Percentiles rank a stretch among this genome's conserved stretches.
These are phyloP conservation scores for Periophthalmus modestus DNA, from an alignment of 2,113 vertebrate species.

Conservation along the genomic window DNA sequence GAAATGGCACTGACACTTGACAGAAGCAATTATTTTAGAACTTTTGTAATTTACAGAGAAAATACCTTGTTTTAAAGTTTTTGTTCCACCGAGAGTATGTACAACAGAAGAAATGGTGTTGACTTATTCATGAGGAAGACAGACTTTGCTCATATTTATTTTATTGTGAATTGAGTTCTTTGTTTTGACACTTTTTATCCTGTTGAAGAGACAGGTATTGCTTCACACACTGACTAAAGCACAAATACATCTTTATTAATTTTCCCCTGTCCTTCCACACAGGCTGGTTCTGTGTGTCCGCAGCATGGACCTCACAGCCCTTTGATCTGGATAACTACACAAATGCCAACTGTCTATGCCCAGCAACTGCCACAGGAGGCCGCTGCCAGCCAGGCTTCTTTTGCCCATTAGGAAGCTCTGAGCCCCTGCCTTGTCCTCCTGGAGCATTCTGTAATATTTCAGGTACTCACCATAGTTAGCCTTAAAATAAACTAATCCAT, in stretches of 20 bases:
- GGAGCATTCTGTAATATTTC: constrained; percentile 86
- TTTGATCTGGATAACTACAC: constrained; percentile 97
- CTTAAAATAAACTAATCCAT: not conserved
- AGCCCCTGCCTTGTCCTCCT: constrained; percentile 81
- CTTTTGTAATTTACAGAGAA: not conserved
- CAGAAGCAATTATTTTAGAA: constrained; percentile 3
- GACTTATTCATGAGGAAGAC: too few relatives aligned
- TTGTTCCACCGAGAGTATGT: not conserved
- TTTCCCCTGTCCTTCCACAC: constrained; percentile 5
- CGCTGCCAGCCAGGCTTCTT: constrained; percentile 86
- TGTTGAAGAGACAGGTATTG: not conserved
- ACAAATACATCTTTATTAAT: not conserved
- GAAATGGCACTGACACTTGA: constrained; percentile 8
- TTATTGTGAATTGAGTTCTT: not conserved
- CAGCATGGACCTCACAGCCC: constrained; percentile 88
- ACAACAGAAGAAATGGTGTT: not conserved
- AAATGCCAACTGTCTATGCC: constrained; percentile 89
- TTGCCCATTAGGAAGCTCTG: constrained; percentile 85
- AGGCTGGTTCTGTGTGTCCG: constrained; percentile 95
- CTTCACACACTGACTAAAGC: not conserved
- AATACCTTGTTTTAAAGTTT: not conserved
- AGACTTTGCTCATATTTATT: not conserved
- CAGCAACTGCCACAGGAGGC: constrained; percentile 89
- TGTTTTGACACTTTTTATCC: not conserved
- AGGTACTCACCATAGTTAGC: constrained; percentile 65